A percentile compares a stretch with the other conserved stretches of the same genome.
Conservation (phyloP, 2,888 invertebrate genomes). For the Acanthacorydalis orientalis region DNA sequence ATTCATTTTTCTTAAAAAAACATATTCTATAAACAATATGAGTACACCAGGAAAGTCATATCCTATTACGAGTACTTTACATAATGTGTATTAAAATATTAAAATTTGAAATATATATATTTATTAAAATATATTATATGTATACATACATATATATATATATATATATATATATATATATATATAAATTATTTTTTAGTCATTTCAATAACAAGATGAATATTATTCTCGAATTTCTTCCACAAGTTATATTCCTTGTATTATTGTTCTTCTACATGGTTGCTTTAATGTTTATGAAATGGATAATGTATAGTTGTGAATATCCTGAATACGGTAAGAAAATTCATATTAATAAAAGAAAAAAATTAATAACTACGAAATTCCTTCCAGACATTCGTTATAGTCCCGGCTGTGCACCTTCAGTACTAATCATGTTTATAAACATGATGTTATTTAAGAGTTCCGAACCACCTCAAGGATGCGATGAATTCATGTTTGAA, state of each 20-base stretch:
- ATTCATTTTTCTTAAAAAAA: too few species aligned
- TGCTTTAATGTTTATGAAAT: conserved; percentile 82
- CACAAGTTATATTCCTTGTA: conserved; percentile 76
- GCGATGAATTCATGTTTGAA: conserved; percentile 40
- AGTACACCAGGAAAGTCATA: too few species aligned
- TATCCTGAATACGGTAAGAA: conserved; percentile 21
- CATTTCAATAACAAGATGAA: conserved; percentile 51
- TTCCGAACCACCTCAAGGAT: conserved; percentile 26
- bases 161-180: too few species aligned
- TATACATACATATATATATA: too few species aligned
- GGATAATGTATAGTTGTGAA: conserved; percentile 50
- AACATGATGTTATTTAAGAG: conserved; percentile 53
- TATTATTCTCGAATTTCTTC: conserved; percentile 72
- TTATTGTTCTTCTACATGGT: conserved; percentile 85
- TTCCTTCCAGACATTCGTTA: conserved; percentile 12
- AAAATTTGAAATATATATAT: too few species aligned
- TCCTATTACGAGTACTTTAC: too few species aligned
- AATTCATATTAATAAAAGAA: not conserved
- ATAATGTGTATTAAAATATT: too few species aligned
- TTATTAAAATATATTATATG: too few species aligned
- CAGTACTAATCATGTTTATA: conserved; percentile 59
- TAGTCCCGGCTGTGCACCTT: conserved; percentile 47
- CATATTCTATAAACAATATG: too few species aligned
- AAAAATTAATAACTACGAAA: too few species aligned
- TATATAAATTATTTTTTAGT: conserved; percentile 26